Conservation (phyloP, 2,888 invertebrate species). For the Willowsia nigromaculata region DNA sequence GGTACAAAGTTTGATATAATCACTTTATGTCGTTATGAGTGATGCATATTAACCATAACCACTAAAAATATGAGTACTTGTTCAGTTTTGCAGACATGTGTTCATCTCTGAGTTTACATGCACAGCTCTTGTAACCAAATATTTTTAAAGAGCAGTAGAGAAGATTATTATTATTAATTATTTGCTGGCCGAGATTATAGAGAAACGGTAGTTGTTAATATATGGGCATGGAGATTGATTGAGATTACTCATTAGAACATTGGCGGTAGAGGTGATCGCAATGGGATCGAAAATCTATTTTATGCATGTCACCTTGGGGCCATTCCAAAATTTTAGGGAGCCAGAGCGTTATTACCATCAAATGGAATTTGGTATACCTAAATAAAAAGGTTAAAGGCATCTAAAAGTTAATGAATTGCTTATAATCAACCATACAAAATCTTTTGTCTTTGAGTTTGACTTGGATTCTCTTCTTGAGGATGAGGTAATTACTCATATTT, state of each 20-base stretch:
- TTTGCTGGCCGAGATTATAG: neutral
- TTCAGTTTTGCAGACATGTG: neutral
- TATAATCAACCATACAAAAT: too few species aligned
- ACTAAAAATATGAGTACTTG: constrained; percentile 11
- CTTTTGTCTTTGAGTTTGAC: neutral
- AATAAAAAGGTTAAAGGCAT: too few species aligned
- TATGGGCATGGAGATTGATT: constrained; percentile 14
- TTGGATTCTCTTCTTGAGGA: neutral
- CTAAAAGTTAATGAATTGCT: neutral
- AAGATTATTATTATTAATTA: constrained; percentile 13
- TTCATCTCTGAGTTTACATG: neutral
- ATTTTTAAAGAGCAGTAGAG: neutral
- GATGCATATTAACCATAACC: constrained; percentile 21
- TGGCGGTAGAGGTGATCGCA: neutral
- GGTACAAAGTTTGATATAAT: constrained; percentile 25
- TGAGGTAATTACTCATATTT: constrained; percentile 53
- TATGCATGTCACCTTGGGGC: constrained; percentile 60
- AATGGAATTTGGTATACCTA: neutral
- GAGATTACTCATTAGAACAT: neutral
- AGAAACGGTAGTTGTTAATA: neutral
- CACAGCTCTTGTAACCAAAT: constrained; percentile 5
- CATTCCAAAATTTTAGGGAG: neutral
- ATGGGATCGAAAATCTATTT: constrained; percentile 7
- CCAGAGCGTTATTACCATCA: neutral
- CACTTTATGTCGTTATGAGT: neutral